These are phyloP conservation scores for Caenorhabditis sp. DNA, from an alignment of 2,888 invertebrate genomes.

Conservation along the genomic window DNA sequence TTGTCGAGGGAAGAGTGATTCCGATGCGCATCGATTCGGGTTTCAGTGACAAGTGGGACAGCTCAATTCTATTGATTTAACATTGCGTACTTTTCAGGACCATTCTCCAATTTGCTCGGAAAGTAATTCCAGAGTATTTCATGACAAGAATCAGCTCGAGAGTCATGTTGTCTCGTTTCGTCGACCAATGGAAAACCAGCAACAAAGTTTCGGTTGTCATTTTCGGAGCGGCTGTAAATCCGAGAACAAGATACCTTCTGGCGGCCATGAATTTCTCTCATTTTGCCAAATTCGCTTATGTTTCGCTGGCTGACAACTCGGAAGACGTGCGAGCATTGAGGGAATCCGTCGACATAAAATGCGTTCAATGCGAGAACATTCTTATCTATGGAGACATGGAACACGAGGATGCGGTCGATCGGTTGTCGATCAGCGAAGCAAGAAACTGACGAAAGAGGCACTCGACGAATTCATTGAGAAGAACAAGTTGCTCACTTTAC, in stretches of 20 bases:
- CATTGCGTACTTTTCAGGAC: constrained; percentile 46
- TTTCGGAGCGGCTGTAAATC: constrained; percentile 69
- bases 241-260: constrained; percentile 75
- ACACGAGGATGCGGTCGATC: constrained; percentile 71
- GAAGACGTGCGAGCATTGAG: constrained; percentile 59
- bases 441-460: constrained; percentile 68
- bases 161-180: constrained; percentile 67
- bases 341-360: constrained; percentile 71
- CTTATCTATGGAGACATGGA: constrained; percentile 81
- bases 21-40: constrained; percentile 72
- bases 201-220: constrained; percentile 76
- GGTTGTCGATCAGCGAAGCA: constrained; percentile 67
- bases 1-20: constrained; percentile 80
- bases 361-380: constrained; percentile 79
- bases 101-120: constrained; percentile 79
- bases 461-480: constrained; percentile 80
- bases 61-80: not conserved
- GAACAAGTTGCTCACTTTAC: constrained; percentile 80
- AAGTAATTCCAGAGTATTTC: constrained; percentile 78
- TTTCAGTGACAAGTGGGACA: constrained; percentile 69
- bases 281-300: constrained; percentile 76
- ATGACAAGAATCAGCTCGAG: constrained; percentile 64
- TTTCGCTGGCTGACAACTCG: constrained; percentile 42
- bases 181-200: constrained; percentile 73
- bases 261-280: constrained; percentile 74